These are phyloP conservation scores for Ophioninae sp. DNA, from an alignment of 2,888 invertebrate species.

Conservation along the genomic window DNA sequence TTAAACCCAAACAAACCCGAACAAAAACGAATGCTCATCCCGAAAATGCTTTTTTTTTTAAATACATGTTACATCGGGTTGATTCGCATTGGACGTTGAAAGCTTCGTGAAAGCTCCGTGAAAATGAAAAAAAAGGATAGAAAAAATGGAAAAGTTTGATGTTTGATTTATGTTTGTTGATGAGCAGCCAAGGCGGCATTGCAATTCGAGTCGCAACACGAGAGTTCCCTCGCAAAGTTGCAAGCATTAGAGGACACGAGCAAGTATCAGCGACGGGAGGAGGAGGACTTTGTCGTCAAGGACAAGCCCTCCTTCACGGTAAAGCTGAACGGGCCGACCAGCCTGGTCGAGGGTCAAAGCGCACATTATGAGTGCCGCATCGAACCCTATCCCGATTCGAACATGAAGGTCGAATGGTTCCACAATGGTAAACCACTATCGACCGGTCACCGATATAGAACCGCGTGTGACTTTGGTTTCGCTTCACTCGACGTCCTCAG, in stretches of 20 bases:
- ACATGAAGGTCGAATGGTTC: constrained; percentile 95
- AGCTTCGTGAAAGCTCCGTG: not conserved
- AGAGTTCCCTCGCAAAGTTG: constrained; percentile 93
- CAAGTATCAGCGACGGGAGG: constrained; percentile 90
- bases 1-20: no score
- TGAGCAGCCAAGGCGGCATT: constrained; percentile 91
- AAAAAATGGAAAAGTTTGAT: not conserved
- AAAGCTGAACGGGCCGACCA: constrained; percentile 92
- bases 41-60: no score
- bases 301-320: constrained; percentile 93
- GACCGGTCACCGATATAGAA: constrained; percentile 95
- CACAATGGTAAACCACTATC: constrained; percentile 95
- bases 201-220: constrained; percentile 94
- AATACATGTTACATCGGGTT: not conserved
- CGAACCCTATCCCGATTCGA: constrained; percentile 95
- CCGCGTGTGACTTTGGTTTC: constrained; percentile 98
- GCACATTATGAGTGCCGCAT: constrained; percentile 96
- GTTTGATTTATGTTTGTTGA: constrained; percentile 67
- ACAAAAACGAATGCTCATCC: no score
- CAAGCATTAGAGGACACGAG: constrained; percentile 92
- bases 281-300: constrained; percentile 90
- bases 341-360: constrained; percentile 92
- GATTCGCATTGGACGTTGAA: not conserved
- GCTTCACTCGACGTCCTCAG: constrained; percentile 97
- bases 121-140: not conserved